A percentile compares a stretch with the other conserved stretches of the same genome.
These are phyloP conservation scores for Promerops cafer DNA, from an alignment of 2,113 vertebrate genomes.

Conservation along the genomic window DNA sequence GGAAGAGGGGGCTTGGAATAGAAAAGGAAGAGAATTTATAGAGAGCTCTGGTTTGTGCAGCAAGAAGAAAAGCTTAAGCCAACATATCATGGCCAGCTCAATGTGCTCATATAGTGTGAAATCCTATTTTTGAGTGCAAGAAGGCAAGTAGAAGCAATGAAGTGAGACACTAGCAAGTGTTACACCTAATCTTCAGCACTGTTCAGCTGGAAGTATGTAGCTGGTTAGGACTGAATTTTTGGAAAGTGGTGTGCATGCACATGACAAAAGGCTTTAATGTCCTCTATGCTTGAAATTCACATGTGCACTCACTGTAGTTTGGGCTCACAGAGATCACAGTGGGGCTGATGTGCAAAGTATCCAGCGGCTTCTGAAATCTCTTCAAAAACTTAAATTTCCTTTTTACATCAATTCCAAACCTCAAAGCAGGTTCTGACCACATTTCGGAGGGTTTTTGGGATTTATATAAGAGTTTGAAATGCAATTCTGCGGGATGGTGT, in stretches of 20 bases:
- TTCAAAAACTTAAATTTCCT: neutral
- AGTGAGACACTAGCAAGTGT: neutral
- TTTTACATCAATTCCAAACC: neutral
- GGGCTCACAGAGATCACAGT: neutral
- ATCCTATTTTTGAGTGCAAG: neutral
- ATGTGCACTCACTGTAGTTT: neutral
- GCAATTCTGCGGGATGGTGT: neutral
- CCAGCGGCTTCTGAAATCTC: neutral
- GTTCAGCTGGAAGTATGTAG: neutral
- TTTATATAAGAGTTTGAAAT: neutral
- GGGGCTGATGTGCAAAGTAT: neutral
- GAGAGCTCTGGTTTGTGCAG: neutral
- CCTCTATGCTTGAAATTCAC: neutral
- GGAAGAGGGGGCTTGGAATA: neutral
- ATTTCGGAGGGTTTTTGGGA: rapidly evolving
- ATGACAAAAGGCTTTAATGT: neutral
- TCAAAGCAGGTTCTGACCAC: neutral
- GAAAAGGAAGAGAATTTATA: neutral
- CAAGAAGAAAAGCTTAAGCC: neutral
- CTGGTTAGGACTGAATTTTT: neutral
- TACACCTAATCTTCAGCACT: neutral
- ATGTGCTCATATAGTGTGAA: neutral
- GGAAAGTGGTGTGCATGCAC: neutral
- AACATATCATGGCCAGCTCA: neutral
- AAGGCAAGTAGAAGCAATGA: neutral